phyloP scores from a whole-genome alignment of 2,113 vertebrate species.

The Papio anubis region DNA sequence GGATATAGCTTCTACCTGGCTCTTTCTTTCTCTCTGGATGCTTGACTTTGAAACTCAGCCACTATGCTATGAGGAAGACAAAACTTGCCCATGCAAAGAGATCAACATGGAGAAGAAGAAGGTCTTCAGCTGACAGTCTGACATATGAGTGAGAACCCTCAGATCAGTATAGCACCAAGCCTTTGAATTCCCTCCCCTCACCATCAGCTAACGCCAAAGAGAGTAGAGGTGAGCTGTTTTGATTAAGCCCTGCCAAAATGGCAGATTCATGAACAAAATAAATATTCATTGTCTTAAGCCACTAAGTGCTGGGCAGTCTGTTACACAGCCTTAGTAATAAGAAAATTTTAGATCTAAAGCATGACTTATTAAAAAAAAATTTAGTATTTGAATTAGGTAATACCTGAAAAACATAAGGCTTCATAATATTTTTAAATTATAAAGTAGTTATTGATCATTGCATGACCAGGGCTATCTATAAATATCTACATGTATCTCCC shows the following conservation, averaged over 20 bases:
- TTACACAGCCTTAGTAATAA: neutral
- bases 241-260: neutral
- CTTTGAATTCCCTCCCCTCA: neutral
- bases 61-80: neutral
- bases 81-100: neutral
- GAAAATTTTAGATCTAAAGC: neutral
- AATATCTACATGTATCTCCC: neutral
- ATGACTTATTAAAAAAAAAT: neutral
- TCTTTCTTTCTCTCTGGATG: neutral
- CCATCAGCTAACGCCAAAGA: neutral
- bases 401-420: neutral
- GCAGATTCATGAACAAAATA: neutral
- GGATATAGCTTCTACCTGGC: neutral
- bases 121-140: neutral
- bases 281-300: neutral
- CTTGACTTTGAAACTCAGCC: neutral
- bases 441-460: neutral
- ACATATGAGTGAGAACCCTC: neutral
- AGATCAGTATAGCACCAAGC: neutral
- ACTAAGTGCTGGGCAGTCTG: neutral
- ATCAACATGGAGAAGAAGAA: neutral
- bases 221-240: neutral
- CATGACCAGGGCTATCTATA: neutral
- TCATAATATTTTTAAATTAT: slow-evolving; percentile 4
- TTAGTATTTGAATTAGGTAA: slow-evolving; percentile 1